Conservation (phyloP, 2,888 invertebrate genomes). For the Torymus tubicola region DNA sequence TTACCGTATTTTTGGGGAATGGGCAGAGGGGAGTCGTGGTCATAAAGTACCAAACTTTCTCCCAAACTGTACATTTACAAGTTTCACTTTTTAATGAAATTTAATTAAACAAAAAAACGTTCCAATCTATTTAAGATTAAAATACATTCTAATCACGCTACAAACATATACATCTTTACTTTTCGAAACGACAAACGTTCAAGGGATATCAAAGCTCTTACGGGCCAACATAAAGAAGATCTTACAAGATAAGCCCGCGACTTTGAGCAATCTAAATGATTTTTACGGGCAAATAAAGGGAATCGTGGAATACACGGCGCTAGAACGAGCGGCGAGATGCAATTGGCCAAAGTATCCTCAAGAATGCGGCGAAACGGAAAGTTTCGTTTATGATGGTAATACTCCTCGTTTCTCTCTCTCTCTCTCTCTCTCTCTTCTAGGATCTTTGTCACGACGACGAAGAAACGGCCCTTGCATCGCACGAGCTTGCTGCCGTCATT, state of each 20-base stretch:
- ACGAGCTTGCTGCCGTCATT: background rate
- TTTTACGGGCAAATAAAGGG: background rate
- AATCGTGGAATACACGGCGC: too few species aligned
- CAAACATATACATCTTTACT: too few species aligned
- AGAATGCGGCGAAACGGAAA: slow-evolving; percentile 25
- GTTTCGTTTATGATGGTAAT: slow-evolving; percentile 48
- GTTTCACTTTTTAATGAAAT: too few species aligned
- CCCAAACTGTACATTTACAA: background rate
- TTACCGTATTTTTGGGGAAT: slow-evolving; percentile 23
- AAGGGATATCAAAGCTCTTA: too few species aligned
- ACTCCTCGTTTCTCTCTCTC: background rate
- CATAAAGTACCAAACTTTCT: slow-evolving; percentile 19
- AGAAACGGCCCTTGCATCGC: background rate
- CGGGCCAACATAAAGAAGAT: too few species aligned
- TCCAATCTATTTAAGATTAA: too few species aligned
- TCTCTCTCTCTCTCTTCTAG: background rate
- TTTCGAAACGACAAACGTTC: background rate
- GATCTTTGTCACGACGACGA: slow-evolving; percentile 17
- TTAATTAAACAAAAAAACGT: too few species aligned
- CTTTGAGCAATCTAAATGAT: background rate
- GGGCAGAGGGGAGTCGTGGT: too few species aligned
- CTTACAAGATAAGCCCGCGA: background rate
- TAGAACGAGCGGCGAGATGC: background rate
- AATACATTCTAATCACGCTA: too few species aligned
- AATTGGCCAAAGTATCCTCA: slow-evolving; percentile 15